phyloP scores from a whole-genome alignment of 2,888 invertebrate genomes.

The Platycheirus rosarum region DNA sequence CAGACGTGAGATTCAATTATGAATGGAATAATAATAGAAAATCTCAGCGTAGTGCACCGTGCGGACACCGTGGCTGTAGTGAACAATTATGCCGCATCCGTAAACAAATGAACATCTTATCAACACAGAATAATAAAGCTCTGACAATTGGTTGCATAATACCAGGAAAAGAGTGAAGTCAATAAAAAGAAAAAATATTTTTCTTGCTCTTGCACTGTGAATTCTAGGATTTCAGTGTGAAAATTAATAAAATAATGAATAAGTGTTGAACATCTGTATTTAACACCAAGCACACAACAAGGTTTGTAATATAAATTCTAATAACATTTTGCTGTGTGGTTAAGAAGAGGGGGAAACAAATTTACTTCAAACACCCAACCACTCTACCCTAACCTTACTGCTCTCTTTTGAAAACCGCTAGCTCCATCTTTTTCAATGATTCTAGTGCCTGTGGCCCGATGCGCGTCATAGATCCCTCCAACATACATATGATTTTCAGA shows the following conservation, averaged over 20 bases:
- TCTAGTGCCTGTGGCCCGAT: no score
- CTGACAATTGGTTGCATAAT: slow-evolving; percentile 13
- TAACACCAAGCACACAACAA: no score
- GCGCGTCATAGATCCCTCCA: no score
- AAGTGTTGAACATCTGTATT: no score
- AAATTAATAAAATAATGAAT: slow-evolving; percentile 12
- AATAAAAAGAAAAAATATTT: not conserved
- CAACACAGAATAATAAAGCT: slow-evolving; percentile 19
- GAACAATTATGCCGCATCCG: slow-evolving; percentile 14
- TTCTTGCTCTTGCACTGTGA: slow-evolving; percentile 8
- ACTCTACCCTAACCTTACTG: no score
- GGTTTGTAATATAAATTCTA: no score
- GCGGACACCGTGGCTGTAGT: not conserved
- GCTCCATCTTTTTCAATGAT: no score
- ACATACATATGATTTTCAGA: no score
- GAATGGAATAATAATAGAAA: slow-evolving; percentile 16
- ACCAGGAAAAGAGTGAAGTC: not conserved
- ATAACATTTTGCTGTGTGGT: no score
- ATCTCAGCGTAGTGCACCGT: slow-evolving; percentile 5
- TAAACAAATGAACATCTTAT: slow-evolving; percentile 33
- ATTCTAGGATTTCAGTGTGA: slow-evolving; percentile 3
- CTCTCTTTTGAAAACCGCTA: no score
- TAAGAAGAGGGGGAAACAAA: no score
- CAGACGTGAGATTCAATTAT: slow-evolving; percentile 17
- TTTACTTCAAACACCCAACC: no score